phyloP scores from a whole-genome alignment of 2,888 invertebrate genomes.

The Tuta absoluta region DNA sequence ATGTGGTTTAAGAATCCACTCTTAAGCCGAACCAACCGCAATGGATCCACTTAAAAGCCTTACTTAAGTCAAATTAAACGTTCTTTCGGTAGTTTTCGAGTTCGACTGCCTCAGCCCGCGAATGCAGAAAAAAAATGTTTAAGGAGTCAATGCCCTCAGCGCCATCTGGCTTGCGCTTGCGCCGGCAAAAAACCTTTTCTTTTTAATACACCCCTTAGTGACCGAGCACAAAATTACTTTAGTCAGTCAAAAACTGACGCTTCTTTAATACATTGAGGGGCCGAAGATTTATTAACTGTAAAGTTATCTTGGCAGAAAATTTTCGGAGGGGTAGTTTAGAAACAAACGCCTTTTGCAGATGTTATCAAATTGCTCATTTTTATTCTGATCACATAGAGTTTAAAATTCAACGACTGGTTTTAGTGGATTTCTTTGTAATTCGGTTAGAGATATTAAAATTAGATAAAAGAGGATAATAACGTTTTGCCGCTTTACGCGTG shows the following conservation, averaged over 20 bases:
- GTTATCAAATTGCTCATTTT: slow-evolving; percentile 34
- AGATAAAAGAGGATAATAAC: slow-evolving; percentile 44
- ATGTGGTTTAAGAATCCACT: slow-evolving; percentile 35
- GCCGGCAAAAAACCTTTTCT: slow-evolving; percentile 42
- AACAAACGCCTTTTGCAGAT: slow-evolving; percentile 33
- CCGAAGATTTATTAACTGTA: neutral
- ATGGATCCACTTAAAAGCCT: slow-evolving; percentile 50
- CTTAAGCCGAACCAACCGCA: slow-evolving; percentile 49
- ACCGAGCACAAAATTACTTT: slow-evolving; percentile 33
- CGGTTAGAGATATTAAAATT: slow-evolving; percentile 45
- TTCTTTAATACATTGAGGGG: neutral
- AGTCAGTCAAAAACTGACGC: neutral
- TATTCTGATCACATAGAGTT: slow-evolving; percentile 37
- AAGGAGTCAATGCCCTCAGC: slow-evolving; percentile 72
- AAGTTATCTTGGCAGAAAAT: slow-evolving; percentile 3
- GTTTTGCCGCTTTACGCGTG: slow-evolving; percentile 38
- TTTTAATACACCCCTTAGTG: slow-evolving; percentile 57
- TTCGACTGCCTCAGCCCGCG: slow-evolving; percentile 51
- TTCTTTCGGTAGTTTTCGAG: slow-evolving; percentile 54
- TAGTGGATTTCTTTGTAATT: slow-evolving; percentile 29
- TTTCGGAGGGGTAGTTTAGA: slow-evolving; percentile 43
- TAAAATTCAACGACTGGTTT: slow-evolving; percentile 31
- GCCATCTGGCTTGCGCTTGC: slow-evolving; percentile 72
- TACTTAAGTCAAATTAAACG: slow-evolving; percentile 62
- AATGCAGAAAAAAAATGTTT: slow-evolving; percentile 46